Conservation (phyloP, 2,888 invertebrate genomes). For the Caenorhabditis sulstoni region DNA sequence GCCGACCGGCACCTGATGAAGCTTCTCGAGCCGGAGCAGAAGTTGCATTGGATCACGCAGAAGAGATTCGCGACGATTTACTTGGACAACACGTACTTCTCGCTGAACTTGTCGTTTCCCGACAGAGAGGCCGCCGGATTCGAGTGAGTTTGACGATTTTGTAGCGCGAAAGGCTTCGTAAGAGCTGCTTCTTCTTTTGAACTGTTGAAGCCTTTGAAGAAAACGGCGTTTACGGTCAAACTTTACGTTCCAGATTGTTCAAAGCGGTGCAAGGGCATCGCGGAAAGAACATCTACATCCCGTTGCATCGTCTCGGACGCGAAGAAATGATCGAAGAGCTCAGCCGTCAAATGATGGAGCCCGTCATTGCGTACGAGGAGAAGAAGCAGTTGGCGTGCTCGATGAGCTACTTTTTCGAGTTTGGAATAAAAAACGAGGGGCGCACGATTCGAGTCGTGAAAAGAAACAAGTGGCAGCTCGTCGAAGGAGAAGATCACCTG, state of each 20-base stretch:
- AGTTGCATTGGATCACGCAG: background rate
- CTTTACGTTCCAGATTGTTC: background rate
- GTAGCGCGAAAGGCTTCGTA: no score
- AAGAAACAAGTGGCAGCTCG: conserved; percentile 11
- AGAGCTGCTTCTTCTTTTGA: no score
- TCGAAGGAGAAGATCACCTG: background rate
- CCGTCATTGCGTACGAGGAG: conserved; percentile 17
- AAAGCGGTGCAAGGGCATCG: background rate
- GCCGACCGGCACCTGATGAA: conserved; percentile 21
- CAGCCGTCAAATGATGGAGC: conserved; percentile 3
- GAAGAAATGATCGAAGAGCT: conserved; percentile 28
- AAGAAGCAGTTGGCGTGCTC: background rate
- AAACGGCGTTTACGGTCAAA: no score
- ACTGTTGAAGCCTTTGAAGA: no score
- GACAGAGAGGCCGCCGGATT: background rate
- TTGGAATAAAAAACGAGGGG: background rate
- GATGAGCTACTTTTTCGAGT: conserved; percentile 3
- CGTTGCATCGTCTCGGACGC: conserved; percentile 23
- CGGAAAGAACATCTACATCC: conserved; percentile 21
- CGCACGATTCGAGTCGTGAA: conserved; percentile 25
- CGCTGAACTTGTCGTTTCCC: conserved; percentile 14
- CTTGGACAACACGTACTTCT: conserved; percentile 47
- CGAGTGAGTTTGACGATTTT: conserved; percentile 11
- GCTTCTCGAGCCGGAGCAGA: background rate
- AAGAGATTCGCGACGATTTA: conserved; percentile 15